Evolutionary conservation across 2,113 vertebrate genomes (phyloP), one percentile per base, ranked within the genome.

Genomic region (Zeus faber): DNA sequence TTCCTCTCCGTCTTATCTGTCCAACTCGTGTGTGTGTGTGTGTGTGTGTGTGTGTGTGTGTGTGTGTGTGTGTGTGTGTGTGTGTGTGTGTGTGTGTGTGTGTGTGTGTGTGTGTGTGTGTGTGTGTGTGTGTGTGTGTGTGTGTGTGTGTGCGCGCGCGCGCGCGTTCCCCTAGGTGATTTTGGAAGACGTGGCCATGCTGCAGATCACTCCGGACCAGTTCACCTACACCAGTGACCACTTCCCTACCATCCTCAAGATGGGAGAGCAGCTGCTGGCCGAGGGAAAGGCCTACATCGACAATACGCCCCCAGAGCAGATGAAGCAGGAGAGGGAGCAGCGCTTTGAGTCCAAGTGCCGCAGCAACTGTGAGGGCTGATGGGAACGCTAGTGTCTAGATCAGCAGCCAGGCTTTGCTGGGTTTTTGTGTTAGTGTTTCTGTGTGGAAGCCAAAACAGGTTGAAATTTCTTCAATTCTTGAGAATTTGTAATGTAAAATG

Each of bases 141-240:
- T 18, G n/a, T 35, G 31, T 35, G 5, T 35, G 31, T 33, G 39
- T 41, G n/a, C 18, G 39, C 8, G 2, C 6, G 39, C 18, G 39
- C 8, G 39, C 8, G 13, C 8, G 17, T 26, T n/a, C 5, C 45
- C 17, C 35, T 57, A 99, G 97, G 97, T 99, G 50, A 99, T 99
- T 63, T 84, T 99, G 83, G 96, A 99, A 85, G 97, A 99, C 1
- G 91, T 99, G 25, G 86, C 95, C 14, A 94, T 97, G 96, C 87
- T 99, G 40, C 93, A 96, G 61, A 99, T 99, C 81, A 90, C 91
- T 44, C 97, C 97, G 5, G 95, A 99, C 83, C 94, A 97, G 67
- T 99, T 99, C 82, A 98, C 95, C 44, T 99, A 96, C 63, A 99
- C 97, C 50, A 99, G 96, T 0, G 95, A 99, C 79, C 94, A 98